Evolutionary conservation across 2,888 invertebrate species (phyloP).

Genomic region (Polyommatus icarus): DNA sequence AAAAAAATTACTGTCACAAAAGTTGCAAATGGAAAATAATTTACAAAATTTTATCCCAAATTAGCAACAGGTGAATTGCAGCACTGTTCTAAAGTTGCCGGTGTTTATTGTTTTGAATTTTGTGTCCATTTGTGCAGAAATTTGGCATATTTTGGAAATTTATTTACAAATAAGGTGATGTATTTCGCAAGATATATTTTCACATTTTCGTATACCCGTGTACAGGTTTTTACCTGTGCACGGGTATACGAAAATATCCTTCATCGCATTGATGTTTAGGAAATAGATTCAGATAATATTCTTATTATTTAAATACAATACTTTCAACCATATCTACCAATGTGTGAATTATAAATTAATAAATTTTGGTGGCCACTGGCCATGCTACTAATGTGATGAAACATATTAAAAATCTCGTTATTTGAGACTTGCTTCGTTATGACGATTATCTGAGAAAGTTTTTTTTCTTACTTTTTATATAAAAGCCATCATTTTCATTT

Average conservation of each 20-base stretch:
- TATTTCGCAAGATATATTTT: slow-evolving; percentile 18
- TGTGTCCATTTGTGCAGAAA: slow-evolving; percentile 1
- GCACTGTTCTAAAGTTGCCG: neutral
- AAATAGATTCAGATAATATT: neutral
- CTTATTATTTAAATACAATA: neutral
- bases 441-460: no score
- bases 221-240: neutral
- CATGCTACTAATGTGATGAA: no score
- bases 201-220: neutral
- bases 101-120: slow-evolving; percentile 1
- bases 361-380: no score
- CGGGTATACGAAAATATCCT: neutral
- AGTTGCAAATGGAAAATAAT: slow-evolving; percentile 18
- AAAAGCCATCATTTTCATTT: no score
- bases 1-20: neutral
- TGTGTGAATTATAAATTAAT: no score
- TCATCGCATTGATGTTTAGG: neutral
- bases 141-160: neutral
- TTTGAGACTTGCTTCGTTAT: no score
- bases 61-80: neutral
- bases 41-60: slow-evolving; percentile 11
- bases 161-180: slow-evolving; percentile 22
- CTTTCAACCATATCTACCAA: neutral
- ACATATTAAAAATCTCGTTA: no score
- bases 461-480: no score